Evolutionary conservation across 2,113 vertebrate species (phyloP), one percentile per base, ranked within the genome.

Genomic region (Seriola aureovittata): DNA sequence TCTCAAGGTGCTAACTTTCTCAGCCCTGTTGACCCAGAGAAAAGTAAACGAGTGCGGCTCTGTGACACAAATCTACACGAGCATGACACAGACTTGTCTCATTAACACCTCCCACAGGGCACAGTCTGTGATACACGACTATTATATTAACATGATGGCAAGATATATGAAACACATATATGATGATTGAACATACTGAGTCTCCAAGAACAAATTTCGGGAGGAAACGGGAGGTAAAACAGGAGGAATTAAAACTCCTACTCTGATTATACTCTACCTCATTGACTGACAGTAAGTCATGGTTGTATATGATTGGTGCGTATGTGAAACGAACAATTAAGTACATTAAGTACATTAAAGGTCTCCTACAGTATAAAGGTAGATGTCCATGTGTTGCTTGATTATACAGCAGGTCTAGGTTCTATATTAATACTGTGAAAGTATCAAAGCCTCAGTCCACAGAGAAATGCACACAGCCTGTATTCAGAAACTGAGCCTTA

Each of bases 11-110:
- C 34, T 36, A 62, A 59, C 55, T 79, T 81, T 84, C 29, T 69
- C 40, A 40, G 29, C 16, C 54, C 12, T 46, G 32, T 36, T 19
- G n/a, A 71, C 38, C 59, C 16, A 8, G 40, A 52, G 50, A n/a
- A 54, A 42, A 67, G 32, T 46, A 23, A 44, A 34, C 14, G 25
- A 57, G 25, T 4, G 66, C 40, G 46, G 57, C 9, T 12, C 48
- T 38, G 5, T 44, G 38, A 4, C 52, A 42, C 36, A 78, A 67
- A 80, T 77, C 36, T 84, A 74, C 44, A 4, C 38, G 67, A 63
- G 44, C 58, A 60, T 46, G 71, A 87, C 73, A 68, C 55, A 65
- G 74, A 54, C 42, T 23, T 72, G 71, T 81, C 57, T 57, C 40
- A 42, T 42, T 8, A 67, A 86, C 36, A 55, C 52, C 55, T 19